Evolutionary conservation across 2,888 invertebrate genomes (phyloP).

Genomic region (Parthenolecanium corni): DNA sequence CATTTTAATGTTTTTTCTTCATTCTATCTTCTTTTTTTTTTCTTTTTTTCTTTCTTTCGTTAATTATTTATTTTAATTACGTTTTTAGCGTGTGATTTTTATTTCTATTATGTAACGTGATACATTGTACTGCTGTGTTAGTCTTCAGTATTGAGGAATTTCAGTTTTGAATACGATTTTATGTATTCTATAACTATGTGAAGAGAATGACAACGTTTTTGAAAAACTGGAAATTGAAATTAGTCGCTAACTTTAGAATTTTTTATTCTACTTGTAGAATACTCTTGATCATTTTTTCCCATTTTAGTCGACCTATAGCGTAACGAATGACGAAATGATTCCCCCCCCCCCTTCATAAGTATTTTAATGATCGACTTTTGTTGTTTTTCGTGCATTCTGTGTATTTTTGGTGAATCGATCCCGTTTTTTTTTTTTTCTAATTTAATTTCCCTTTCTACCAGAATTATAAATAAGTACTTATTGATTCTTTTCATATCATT

Average conservation of each 20-base stretch:
- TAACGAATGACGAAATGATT: neutral
- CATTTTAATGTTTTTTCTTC: too few species aligned
- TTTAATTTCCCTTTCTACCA: too few species aligned
- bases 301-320: neutral
- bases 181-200: too few species aligned
- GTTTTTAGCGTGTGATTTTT: neutral
- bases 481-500: too few species aligned
- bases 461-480: too few species aligned
- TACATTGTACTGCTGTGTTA: neutral
- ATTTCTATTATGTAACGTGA: neutral
- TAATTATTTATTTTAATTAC: neutral
- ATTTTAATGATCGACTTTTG: neutral
- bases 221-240: too few species aligned
- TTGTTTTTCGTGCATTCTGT: neutral
- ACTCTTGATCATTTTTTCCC: neutral
- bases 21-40: neutral
- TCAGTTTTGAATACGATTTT: too few species aligned
- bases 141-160: constrained; percentile 13
- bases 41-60: neutral
- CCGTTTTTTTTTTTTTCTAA: too few species aligned
- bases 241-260: constrained; percentile 8
- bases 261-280: neutral
- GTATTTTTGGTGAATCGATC: neutral
- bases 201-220: too few species aligned
- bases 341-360: neutral